Conservation (phyloP, 2,888 invertebrate genomes). For the Hololepta plana region DNA sequence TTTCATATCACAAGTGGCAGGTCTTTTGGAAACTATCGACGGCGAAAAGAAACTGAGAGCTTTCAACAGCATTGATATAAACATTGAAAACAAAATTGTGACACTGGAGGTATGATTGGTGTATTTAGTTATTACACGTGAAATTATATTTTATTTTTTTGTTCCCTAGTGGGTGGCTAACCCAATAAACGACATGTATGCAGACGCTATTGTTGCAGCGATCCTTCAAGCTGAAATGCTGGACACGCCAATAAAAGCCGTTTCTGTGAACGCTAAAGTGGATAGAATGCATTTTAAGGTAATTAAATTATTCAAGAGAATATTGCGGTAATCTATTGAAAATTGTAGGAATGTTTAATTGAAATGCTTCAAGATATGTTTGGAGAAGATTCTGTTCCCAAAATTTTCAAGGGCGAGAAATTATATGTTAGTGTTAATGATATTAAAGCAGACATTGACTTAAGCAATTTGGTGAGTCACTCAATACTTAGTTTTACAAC, state of each 20-base stretch:
- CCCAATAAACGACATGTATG: constrained; percentile 95
- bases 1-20: constrained; percentile 62
- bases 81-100: constrained; percentile 63
- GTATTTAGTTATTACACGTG: constrained; percentile 4
- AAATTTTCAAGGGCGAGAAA: constrained; percentile 82
- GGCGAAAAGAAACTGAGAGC: constrained; percentile 57
- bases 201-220: constrained; percentile 83
- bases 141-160: constrained; percentile 1
- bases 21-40: constrained; percentile 48
- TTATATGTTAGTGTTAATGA: constrained; percentile 71
- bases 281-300: constrained; percentile 85
- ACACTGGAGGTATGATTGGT: constrained; percentile 49
- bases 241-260: constrained; percentile 40
- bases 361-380: constrained; percentile 91
- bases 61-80: constrained; percentile 69
- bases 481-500: background rate
- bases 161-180: constrained; percentile 69
- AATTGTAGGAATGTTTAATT: constrained; percentile 57
- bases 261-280: constrained; percentile 48
- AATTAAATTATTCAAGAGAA: constrained; percentile 11
- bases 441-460: constrained; percentile 70
- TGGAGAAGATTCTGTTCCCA: constrained; percentile 83
- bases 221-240: constrained; percentile 66
- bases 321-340: constrained; percentile 8
- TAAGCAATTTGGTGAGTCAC: constrained; percentile 48